These are phyloP conservation scores for Chrysina gloriosa DNA, from an alignment of 2,888 invertebrate genomes.

Conservation along the genomic window DNA sequence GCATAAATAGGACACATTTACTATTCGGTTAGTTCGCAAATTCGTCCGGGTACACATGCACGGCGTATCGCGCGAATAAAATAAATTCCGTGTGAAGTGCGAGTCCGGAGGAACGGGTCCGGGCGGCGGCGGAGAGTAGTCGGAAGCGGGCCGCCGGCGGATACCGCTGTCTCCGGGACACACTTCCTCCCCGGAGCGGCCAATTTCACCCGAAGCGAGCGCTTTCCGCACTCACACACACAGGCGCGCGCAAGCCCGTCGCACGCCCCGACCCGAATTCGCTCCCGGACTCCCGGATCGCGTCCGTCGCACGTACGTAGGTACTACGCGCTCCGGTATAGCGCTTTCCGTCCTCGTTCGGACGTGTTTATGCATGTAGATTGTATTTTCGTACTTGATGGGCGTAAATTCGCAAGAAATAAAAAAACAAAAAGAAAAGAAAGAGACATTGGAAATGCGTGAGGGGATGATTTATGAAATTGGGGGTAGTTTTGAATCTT, in stretches of 20 bases:
- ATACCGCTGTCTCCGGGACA: conserved; percentile 61
- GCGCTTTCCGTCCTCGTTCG: no score
- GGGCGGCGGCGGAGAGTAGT: conserved; percentile 34
- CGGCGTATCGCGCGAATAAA: conserved; percentile 12
- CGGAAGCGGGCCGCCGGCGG: conserved; percentile 51
- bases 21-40: no score
- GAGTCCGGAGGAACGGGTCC: conserved; percentile 26
- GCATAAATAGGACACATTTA: no score
- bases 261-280: not conserved
- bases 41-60: no score
- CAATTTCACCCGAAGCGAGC: conserved; percentile 67
- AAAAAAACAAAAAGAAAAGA: no score
- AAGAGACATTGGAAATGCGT: no score
- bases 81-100: conserved; percentile 31
- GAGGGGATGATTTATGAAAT: no score
- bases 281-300: conserved; percentile 25
- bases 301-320: not conserved
- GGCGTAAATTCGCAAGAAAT: no score
- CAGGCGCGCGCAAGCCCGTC: not conserved
- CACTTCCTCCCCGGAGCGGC: conserved; percentile 66
- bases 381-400: no score
- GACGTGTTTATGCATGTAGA: no score
- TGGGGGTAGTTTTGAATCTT: no score
- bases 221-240: conserved; percentile 62
- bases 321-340: no score